Conservation (phyloP, 2,113 vertebrate species). For the Pipa parva region DNA sequence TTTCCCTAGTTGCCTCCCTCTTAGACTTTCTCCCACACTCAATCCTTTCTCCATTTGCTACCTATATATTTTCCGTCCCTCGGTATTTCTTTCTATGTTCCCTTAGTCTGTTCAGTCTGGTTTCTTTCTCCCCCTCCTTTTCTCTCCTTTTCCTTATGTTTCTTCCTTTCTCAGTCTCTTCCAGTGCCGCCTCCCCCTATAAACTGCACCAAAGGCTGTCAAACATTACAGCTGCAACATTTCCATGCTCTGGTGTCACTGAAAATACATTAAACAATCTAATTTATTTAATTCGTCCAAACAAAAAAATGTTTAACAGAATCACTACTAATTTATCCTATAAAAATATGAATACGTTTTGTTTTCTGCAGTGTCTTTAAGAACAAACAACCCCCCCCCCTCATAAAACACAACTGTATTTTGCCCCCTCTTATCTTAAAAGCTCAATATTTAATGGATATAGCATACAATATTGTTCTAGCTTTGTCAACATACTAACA, state of each 20-base stretch:
- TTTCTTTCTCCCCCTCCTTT: slow-evolving; percentile 23
- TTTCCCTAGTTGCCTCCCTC: neutral
- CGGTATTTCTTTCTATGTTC: slow-evolving; percentile 20
- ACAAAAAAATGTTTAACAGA: neutral
- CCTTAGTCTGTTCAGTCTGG: slow-evolving; percentile 30
- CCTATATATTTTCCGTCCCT: neutral
- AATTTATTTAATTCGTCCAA: slow-evolving; percentile 7
- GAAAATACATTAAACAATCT: slow-evolving; percentile 26
- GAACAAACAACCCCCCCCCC: neutral
- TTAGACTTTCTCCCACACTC: neutral
- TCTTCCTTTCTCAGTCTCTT: slow-evolving; percentile 36
- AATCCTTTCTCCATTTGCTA: neutral
- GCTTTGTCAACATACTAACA: no score
- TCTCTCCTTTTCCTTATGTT: slow-evolving; percentile 36
- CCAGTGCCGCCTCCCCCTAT: slow-evolving; percentile 40
- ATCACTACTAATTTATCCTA: neutral
- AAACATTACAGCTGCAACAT: slow-evolving; percentile 44
- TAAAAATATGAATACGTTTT: neutral
- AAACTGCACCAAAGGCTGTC: slow-evolving; percentile 44
- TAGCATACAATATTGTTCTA: neutral
- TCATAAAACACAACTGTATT: neutral
- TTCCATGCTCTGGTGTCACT: slow-evolving; percentile 37
- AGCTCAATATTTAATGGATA: neutral
- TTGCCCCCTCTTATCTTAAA: neutral
- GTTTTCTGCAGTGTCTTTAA: neutral